Evolutionary conservation across 2,113 vertebrate species (phyloP), one percentile per base, ranked within the genome.

Genomic region (Hiodon alosoides): DNA sequence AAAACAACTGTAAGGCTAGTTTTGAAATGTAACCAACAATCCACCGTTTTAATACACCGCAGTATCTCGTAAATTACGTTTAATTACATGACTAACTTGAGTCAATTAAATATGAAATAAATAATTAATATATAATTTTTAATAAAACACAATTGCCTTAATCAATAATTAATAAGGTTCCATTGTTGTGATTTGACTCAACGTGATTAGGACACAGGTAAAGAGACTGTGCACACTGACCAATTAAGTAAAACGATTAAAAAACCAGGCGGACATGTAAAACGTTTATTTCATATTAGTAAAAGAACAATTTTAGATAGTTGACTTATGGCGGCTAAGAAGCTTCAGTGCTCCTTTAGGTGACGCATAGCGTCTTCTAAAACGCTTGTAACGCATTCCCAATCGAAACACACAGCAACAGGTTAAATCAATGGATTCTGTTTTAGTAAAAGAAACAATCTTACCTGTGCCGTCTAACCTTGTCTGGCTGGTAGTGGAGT

Each of bases 381-480:
- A 31, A 31, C 31, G 31, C 31, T 31, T 31, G 31, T 31, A 31
- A 31, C 2, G 31, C 31, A 31, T 31, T 31, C 31, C 31, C 31
- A 31, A 31, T 31, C 13, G 52, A 17, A 47, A 17, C 17, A 16
- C 17, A 54, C 51, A 54, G 14, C 46, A 16, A 7, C 69, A 8
- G 59, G 1, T 13, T 13, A 52, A 47, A 65, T 50, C 16, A 53
- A 55, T 53, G 3, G 4, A 7, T 65, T 11, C 31, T 16, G 74
- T 77, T 10, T 65, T 46, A 62, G 69, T 67, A 76, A 73, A 76
- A 77, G 83, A 79, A 81, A 79, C 76, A 81, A 48, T 83, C 96
- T 97, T 96, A 98, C 96, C 96, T 98, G 96, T 86, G 79, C 94
- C 93, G 90, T 98, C 96, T 90, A 94, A 91, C 89, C 96, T 90